Conservation (phyloP, 2,113 vertebrate genomes). For the Spermophilus dauricus region DNA sequence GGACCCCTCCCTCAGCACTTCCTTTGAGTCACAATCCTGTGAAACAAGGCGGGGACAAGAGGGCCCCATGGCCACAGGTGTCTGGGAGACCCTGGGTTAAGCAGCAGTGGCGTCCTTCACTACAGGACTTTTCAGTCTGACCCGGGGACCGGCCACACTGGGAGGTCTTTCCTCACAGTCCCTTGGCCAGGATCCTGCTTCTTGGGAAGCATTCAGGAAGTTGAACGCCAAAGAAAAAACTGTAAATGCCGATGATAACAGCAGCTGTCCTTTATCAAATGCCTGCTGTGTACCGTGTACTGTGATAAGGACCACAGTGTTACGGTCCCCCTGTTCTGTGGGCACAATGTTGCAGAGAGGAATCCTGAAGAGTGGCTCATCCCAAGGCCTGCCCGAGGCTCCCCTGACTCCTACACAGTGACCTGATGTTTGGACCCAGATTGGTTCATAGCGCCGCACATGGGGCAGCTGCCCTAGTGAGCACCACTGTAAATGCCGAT, state of each 20-base stretch:
- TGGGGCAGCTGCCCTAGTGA: background rate
- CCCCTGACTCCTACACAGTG: background rate
- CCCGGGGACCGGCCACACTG: fast-evolving
- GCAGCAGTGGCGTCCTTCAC: background rate
- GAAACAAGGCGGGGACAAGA: background rate
- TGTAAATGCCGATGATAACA: background rate
- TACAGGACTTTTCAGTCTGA: background rate
- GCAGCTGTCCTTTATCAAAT: background rate
- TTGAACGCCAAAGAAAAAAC: background rate
- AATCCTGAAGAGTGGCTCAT: background rate
- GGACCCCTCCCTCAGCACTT: background rate
- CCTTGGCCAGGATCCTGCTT: background rate
- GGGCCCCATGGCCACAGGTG: background rate
- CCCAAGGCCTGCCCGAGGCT: background rate
- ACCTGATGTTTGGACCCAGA: background rate
- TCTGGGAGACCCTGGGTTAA: background rate
- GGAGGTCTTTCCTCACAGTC: background rate
- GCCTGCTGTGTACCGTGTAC: background rate
- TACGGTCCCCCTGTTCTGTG: fast-evolving
- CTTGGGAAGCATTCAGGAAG: background rate
- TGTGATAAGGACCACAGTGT: background rate
- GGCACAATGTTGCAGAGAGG: background rate
- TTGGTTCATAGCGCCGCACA: background rate
- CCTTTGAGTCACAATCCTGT: background rate
- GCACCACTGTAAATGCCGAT: background rate